Evolutionary conservation across 1,140 invertebrate genomes (phyloP), one percentile per base, ranked within the genome.

Genomic region (Matsumurasca onukii): DNA sequence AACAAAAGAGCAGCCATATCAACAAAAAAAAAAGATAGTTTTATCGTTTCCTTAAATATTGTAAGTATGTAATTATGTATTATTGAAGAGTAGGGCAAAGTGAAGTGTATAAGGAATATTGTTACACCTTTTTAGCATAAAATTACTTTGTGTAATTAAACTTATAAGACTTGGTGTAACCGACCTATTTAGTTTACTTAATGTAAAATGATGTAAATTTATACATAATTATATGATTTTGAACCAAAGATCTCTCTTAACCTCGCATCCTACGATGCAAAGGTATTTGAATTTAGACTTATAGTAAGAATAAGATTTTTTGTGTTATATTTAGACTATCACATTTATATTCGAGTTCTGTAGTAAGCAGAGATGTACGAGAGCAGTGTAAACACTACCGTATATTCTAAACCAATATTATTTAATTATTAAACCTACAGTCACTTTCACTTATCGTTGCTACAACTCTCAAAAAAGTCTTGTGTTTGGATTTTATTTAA

Each of bases 1-100:
- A 20, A 22, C n/a, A 48, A 25, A 65, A 65, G 62, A 65, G 15
- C 55, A 59, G 62, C 30, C 62, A 65, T 65, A 65, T 65, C 62
- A 65, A 24, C 3, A 65, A 65, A 45, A 65, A 65, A 29, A 65
- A 39, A 45, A 48, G 48, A 39, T 65, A 3, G 30, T 59, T 15
- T 59, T 59, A 27, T 59, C 55, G n/a, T 27, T 13, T 59, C 25
- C 22, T 24, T 12, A 24, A 59, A 13, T 59, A 59, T 59, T 59
- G 55, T 59, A 59, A 59, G 25, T 59, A 59, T 59, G 55, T 59
- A 59, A 27, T 59, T 59, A 27, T 59, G 55, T 59, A 59, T 5
- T 2, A 59, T 59, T 59, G 22, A 27, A 59, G 30, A 27, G 22
- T 59, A 59, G 55, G 25, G 55, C 24, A 24, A 59, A 27, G 25